These are phyloP conservation scores for Gephyroberyx darwinii DNA, from an alignment of 2,797 vertebrate genomes.

Conservation along the genomic window DNA sequence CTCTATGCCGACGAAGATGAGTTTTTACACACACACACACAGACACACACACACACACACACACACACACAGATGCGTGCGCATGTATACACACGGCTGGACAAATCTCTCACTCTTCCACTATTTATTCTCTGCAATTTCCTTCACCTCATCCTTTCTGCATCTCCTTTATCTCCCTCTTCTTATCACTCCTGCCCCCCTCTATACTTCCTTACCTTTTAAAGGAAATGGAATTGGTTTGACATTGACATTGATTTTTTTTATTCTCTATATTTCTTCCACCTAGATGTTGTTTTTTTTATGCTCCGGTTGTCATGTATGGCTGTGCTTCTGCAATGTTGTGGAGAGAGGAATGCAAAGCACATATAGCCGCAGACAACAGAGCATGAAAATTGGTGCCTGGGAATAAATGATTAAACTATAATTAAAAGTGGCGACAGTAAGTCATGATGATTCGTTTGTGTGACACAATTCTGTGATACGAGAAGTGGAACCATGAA, in stretches of 20 bases:
- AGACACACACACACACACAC: constrained; percentile 16
- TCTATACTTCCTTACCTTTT: background rate
- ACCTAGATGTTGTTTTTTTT: background rate
- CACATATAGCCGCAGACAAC: background rate
- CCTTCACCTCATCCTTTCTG: too few species aligned
- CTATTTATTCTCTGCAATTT: too few species aligned
- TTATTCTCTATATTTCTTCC: background rate
- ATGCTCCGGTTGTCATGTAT: background rate
- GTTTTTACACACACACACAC: constrained; percentile 23
- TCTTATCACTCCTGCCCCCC: too few species aligned
- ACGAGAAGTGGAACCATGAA: constrained; percentile 2
- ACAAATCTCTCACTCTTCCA: background rate
- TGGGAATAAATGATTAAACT: background rate
- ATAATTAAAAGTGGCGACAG: constrained; percentile 3
- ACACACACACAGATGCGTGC: constrained; percentile 1
- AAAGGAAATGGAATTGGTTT: background rate
- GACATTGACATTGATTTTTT: background rate
- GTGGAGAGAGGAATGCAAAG: background rate
- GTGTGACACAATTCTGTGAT: background rate
- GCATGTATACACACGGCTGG: background rate
- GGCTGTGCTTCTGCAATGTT: constrained; percentile 23
- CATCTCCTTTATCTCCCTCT: too few species aligned
- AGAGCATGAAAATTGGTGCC: background rate
- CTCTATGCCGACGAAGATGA: constrained; percentile 58
- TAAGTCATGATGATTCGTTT: constrained; percentile 8